Evolutionary conservation across 2,797 vertebrate genomes (phyloP).

Genomic region (Arremon brunneinucha): DNA sequence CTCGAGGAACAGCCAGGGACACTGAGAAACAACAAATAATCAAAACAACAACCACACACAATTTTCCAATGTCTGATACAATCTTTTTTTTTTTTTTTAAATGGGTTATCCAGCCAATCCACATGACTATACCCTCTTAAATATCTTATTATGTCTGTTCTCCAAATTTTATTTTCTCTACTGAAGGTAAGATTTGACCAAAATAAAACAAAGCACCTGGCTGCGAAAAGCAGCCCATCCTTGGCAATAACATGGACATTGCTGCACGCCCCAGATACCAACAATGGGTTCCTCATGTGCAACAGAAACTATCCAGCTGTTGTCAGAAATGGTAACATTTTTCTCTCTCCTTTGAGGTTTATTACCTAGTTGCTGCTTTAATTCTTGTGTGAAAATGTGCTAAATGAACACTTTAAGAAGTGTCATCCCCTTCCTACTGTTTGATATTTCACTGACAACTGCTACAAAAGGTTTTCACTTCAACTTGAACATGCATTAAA

Average conservation of each 20-base stretch:
- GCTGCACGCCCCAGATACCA: background rate
- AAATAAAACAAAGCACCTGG: background rate
- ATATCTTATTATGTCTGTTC: background rate
- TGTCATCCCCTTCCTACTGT: background rate
- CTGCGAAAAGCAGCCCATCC: background rate
- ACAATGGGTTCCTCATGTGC: background rate
- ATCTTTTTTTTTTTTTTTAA: background rate
- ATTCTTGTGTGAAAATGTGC: background rate
- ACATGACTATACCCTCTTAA: background rate
- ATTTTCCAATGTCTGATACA: background rate
- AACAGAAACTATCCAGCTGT: background rate
- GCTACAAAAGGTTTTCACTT: background rate
- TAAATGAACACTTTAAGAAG: background rate
- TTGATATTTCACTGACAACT: background rate
- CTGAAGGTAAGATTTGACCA: background rate
- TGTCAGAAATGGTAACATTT: accelerated
- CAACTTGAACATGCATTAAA: accelerated
- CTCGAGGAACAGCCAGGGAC: background rate
- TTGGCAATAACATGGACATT: background rate
- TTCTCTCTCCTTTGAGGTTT: background rate
- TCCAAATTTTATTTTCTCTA: background rate
- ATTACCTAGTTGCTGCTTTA: background rate
- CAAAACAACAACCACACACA: background rate
- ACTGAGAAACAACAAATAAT: background rate
- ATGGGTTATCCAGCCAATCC: background rate